Evolutionary conservation across 2,888 invertebrate genomes (phyloP).

Genomic region (Drosophila mayaguana): DNA sequence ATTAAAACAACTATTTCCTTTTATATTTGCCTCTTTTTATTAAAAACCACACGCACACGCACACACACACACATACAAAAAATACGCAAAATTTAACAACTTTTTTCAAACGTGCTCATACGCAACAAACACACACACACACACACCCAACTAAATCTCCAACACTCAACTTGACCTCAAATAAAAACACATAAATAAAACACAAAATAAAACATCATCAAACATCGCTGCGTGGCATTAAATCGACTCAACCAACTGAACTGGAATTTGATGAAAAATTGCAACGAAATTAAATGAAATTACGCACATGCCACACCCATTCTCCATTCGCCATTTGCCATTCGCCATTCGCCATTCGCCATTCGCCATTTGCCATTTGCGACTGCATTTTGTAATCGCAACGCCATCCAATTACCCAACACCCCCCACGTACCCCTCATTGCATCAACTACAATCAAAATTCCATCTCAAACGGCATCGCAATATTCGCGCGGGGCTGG

Average conservation of each 20-base stretch:
- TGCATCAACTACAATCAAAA: conserved; percentile 74
- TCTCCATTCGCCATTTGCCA: background rate
- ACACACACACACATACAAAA: conserved; percentile 17
- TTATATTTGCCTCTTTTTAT: conserved; percentile 77
- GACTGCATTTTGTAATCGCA: conserved; percentile 13
- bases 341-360: background rate
- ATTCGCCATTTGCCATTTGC: conserved; percentile 4
- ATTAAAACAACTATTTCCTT: conserved; percentile 81
- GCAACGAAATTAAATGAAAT: conserved; percentile 72
- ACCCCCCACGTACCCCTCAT: conserved; percentile 41
- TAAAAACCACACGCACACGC: conserved; percentile 41
- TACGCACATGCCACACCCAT: conserved; percentile 59
- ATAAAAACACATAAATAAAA: conserved; percentile 25
- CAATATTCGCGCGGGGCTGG: conserved; percentile 73
- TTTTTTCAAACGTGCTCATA: conserved; percentile 75
- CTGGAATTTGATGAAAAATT: conserved; percentile 72
- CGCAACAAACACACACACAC: conserved; percentile 48
- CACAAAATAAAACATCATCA: conserved; percentile 32
- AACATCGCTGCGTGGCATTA: conserved; percentile 58
- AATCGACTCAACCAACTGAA: conserved; percentile 60
- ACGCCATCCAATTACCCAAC: conserved; percentile 16
- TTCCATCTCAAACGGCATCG: conserved; percentile 80
- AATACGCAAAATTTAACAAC: conserved; percentile 56
- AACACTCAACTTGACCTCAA: conserved; percentile 47
- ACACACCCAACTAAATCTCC: conserved; percentile 49